Evolutionary conservation across 1,140 invertebrate species (phyloP).

Genomic region (Drosophila chauvacae): DNA sequence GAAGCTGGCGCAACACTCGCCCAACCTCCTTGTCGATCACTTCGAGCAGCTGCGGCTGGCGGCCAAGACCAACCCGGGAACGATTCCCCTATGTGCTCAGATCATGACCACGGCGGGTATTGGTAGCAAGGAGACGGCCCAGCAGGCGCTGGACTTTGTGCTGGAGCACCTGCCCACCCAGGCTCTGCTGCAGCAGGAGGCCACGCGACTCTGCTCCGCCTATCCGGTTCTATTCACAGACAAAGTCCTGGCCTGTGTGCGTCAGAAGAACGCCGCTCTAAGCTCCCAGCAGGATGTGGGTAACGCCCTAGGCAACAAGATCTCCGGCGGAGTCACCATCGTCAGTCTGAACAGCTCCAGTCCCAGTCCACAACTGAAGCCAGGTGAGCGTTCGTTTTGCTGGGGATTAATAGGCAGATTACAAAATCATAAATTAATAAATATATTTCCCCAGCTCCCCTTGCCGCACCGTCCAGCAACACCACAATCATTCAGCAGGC

Average conservation of each 20-base stretch:
- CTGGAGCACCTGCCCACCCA: conserved; percentile 90
- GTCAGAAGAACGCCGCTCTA: conserved; percentile 86
- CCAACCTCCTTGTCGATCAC: conserved; percentile 89
- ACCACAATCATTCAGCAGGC: conserved; percentile 29
- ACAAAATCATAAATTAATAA: not conserved
- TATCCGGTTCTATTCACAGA: conserved; percentile 91
- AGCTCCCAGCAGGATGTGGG: conserved; percentile 85
- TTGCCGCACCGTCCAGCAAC: conserved; percentile 40
- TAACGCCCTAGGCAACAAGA: conserved; percentile 86
- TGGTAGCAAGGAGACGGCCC: conserved; percentile 89
- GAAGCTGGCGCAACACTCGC: conserved; percentile 89
- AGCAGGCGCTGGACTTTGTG: conserved; percentile 92
- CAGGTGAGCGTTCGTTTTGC: conserved; percentile 20
- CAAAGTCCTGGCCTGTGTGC: conserved; percentile 90
- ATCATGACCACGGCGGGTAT: conserved; percentile 88
- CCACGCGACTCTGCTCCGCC: conserved; percentile 90
- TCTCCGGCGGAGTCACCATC: conserved; percentile 89
- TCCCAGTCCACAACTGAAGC: conserved; percentile 45
- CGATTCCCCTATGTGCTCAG: conserved; percentile 88
- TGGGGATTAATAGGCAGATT: no score
- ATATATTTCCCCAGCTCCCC: conserved; percentile 6
- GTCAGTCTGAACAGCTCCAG: conserved; percentile 87
- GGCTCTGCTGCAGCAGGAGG: conserved; percentile 90
- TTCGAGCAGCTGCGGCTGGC: conserved; percentile 88
- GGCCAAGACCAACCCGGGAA: conserved; percentile 88